Evolutionary conservation across 53 echinoderm and acorn worm genomes (phyloP).

Genomic region (Astropecten irregularis): DNA sequence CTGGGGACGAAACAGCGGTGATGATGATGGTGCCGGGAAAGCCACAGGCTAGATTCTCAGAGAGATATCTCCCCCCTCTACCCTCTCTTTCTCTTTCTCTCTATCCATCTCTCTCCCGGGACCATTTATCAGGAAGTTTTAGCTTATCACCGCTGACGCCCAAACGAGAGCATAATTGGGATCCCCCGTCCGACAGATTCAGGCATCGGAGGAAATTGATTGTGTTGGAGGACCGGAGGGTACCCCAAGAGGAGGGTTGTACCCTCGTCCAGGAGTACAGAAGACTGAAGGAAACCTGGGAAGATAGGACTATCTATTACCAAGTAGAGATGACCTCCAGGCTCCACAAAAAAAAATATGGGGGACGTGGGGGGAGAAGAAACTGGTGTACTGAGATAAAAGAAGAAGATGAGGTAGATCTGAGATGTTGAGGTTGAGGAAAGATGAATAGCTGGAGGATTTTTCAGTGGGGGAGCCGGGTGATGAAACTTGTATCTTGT

Average conservation of each 20-base stretch:
- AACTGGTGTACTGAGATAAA: conserved; percentile 1
- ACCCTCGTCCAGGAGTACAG: too few species aligned
- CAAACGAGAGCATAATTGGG: conserved; percentile 42
- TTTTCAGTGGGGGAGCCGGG: not conserved
- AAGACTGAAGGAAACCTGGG: not conserved
- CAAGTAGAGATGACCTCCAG: not conserved
- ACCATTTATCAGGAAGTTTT: conserved; percentile 49
- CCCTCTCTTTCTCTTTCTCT: too few species aligned
- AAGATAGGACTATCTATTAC: conserved; percentile 42
- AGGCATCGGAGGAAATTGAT: conserved; percentile 39
- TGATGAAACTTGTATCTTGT: not conserved
- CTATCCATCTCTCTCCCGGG: not conserved
- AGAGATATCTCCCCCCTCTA: too few species aligned
- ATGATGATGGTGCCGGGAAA: too few species aligned
- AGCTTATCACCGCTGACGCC: conserved; percentile 52
- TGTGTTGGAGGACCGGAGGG: not conserved
- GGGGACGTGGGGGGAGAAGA: not conserved
- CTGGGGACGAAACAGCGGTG: too few species aligned
- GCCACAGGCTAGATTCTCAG: too few species aligned
- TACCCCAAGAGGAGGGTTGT: not conserved
- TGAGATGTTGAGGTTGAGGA: conserved; percentile 14
- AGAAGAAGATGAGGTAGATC: conserved; percentile 1
- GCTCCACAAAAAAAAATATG: not conserved
- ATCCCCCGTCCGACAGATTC: conserved; percentile 20
- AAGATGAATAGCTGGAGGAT: conserved; percentile 20